Base-by-base conservation (phyloP, 2,888 invertebrate species). In the Cheilosia urbana region DNA sequence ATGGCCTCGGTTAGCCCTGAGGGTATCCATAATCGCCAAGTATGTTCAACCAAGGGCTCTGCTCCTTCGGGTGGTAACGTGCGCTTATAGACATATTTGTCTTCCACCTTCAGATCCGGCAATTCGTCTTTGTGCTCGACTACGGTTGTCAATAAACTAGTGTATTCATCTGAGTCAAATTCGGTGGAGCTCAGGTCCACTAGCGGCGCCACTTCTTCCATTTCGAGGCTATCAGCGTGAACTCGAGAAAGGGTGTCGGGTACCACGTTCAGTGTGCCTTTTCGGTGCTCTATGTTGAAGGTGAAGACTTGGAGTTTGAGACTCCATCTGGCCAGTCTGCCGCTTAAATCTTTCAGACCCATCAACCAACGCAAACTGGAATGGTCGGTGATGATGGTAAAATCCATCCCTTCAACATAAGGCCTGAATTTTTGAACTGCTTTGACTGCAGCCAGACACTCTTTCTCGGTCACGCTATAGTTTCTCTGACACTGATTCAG, bases 281-380 rank as follows among this genome's bases (percentile, higher is more conserved):
- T 89, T 15, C 90, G 78, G 69, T 90, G 89, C 6, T 83, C 78
- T 2, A 85, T 82, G 1, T 60, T 15, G 66, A 71, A 34, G 87
- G 82, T 75, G 66, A 63, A 90, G 82, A 42, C 79, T 57, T 87
- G 87, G 2, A 87, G 27, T 24, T 78, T 65, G 2, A 87, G 19
- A 1, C 80, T 73, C 87, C 87, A 90, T 7, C 89, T 30, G 1
- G 89, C n/a, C n/a, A n/a, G n/a, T n/a, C n/a, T n/a, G n/a, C n/a
- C n/a, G n/a, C n/a, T n/a, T n/a, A n/a, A n/a, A n/a, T n/a, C n/a
- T n/a, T n/a, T n/a, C n/a, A n/a, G n/a, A n/a, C n/a, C n/a, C n/a
- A n/a, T n/a, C n/a, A n/a, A n/a, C n/a, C n/a, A n/a, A n/a, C n/a
- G n/a, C n/a, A n/a, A n/a, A n/a, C n/a, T n/a, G n/a, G n/a, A n/a